These are phyloP conservation scores for Falco naumanni DNA, from an alignment of 2,797 vertebrate species.

Conservation along the genomic window DNA sequence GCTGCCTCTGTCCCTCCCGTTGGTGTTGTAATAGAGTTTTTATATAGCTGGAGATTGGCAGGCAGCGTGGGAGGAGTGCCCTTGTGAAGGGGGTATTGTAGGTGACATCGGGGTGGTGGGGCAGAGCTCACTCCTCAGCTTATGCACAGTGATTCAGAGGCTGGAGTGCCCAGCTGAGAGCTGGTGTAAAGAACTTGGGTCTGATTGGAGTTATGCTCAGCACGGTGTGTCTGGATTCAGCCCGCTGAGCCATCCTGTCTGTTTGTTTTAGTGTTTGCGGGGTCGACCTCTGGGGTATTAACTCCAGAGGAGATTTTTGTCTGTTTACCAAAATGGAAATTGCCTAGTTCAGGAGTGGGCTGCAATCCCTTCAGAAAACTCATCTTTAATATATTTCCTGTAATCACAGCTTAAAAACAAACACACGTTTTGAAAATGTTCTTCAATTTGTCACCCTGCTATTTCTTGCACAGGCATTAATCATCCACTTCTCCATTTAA, in stretches of 20 bases:
- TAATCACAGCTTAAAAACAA: conserved; percentile 23
- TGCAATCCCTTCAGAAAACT: background rate
- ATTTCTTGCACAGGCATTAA: conserved; percentile 20
- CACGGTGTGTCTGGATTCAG: background rate
- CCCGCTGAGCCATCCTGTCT: accelerated
- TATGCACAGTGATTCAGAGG: background rate
- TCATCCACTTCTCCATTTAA: conserved; percentile 4
- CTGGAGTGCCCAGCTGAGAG: accelerated
- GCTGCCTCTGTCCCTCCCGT: background rate
- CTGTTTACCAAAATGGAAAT: conserved; percentile 15
- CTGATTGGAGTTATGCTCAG: background rate
- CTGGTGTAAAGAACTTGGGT: background rate
- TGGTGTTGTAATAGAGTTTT: accelerated
- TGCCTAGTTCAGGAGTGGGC: background rate
- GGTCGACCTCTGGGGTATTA: background rate
- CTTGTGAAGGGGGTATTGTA: accelerated
- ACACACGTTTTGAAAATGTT: background rate
- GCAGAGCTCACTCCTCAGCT: background rate
- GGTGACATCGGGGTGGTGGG: background rate
- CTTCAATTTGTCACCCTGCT: conserved; percentile 10
- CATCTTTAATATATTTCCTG: conserved; percentile 34
- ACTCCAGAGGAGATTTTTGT: background rate
- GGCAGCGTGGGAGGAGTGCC: background rate
- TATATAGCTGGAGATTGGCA: background rate
- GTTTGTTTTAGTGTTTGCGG: background rate